These are phyloP conservation scores for Heliconius melpomene DNA, from an alignment of 1,140 invertebrate species.

Conservation along the genomic window DNA sequence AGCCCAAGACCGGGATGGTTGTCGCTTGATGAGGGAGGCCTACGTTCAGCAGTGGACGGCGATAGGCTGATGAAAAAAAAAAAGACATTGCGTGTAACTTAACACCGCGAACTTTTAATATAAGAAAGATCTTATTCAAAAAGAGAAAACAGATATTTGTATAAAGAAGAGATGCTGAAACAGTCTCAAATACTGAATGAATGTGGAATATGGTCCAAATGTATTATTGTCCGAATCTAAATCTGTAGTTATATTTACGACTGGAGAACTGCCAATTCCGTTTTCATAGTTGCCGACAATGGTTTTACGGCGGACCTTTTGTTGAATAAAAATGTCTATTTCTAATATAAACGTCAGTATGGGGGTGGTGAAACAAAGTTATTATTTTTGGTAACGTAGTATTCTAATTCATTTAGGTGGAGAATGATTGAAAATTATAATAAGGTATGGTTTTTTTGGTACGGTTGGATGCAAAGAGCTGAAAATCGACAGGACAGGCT, in stretches of 20 bases:
- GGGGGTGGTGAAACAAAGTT: background rate
- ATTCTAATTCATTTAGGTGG: no score
- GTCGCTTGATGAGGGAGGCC: no score
- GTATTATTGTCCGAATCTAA: slow-evolving; percentile 25
- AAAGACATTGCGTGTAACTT: background rate
- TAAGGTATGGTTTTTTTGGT: no score
- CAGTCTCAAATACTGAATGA: slow-evolving; percentile 9
- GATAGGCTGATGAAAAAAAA: no score
- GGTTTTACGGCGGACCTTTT: slow-evolving; percentile 29
- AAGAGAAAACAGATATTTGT: background rate
- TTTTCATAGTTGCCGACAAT: slow-evolving; percentile 35
- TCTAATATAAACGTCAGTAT: slow-evolving; percentile 16
- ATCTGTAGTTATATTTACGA: slow-evolving; percentile 37
- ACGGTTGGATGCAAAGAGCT: no score
- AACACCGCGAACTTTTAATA: background rate
- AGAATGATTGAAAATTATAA: no score
- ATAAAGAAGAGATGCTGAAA: background rate
- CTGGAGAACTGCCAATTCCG: slow-evolving; percentile 38
- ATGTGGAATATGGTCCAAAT: slow-evolving; percentile 17
- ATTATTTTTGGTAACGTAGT: no score
- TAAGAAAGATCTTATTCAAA: background rate
- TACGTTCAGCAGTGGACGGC: no score
- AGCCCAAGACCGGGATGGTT: no score
- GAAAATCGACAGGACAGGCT: no score
- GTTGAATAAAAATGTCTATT: slow-evolving; percentile 33